Conservation (phyloP, 2,113 vertebrate genomes). For the Oophaga pumilio region DNA sequence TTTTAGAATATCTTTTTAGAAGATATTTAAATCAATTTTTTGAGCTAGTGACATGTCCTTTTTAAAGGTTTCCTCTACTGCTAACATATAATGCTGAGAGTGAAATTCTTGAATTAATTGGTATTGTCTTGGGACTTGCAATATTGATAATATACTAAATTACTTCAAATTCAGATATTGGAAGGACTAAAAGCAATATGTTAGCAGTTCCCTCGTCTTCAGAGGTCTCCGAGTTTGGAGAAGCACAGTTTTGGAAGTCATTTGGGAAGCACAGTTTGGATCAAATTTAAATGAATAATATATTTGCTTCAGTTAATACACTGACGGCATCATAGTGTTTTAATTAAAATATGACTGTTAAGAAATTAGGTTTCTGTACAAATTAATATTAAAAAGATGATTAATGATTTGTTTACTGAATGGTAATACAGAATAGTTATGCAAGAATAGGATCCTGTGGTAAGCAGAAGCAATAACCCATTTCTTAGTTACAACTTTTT, state of each 20-base stretch:
- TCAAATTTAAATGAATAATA: constrained; percentile 5
- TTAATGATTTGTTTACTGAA: constrained; percentile 13
- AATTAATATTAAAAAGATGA: constrained; percentile 17
- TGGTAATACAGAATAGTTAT: neutral
- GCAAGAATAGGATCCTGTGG: neutral
- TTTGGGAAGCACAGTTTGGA: neutral
- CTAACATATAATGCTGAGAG: too few relatives aligned
- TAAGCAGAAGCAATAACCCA: neutral
- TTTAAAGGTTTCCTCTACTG: too few relatives aligned
- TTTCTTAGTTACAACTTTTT: neutral
- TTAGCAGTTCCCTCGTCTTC: neutral
- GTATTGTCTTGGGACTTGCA: too few relatives aligned
- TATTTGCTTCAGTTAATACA: neutral
- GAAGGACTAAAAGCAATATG: neutral
- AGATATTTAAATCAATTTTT: too few relatives aligned
- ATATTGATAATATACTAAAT: too few relatives aligned
- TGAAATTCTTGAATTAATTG: too few relatives aligned
- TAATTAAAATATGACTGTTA: constrained; percentile 15
- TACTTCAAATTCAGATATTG: too few relatives aligned
- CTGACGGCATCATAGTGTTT: neutral
- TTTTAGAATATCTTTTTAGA: too few relatives aligned
- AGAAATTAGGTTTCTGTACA: constrained; percentile 21
- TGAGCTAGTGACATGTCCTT: too few relatives aligned
- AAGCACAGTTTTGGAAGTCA: too few relatives aligned
- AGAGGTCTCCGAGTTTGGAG: too few relatives aligned